A percentile compares a stretch with the other conserved stretches of the same genome.
Evolutionary conservation across 2,797 vertebrate species (phyloP).

Genomic region (Acestrorhynchus altus): DNA sequence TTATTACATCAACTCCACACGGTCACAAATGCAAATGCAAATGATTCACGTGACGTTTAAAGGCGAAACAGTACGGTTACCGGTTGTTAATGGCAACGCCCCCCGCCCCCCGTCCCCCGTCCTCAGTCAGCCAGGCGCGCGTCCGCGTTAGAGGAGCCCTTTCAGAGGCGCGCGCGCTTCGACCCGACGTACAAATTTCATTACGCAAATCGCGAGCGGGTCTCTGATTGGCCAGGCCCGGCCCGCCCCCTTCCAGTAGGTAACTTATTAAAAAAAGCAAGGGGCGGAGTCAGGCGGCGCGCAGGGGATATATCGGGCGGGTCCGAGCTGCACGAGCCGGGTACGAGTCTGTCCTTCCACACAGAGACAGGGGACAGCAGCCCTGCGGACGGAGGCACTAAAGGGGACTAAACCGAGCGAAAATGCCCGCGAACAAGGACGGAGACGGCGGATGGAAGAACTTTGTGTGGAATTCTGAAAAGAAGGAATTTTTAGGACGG

Average conservation of each 20-base stretch:
- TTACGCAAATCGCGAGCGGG: constrained; percentile 68
- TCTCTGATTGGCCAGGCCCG: constrained; percentile 71
- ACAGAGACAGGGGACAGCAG: constrained; percentile 22
- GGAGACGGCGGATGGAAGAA: constrained; percentile 90
- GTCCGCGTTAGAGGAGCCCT: no score
- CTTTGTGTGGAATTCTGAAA: constrained; percentile 96
- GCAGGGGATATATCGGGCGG: constrained; percentile 71
- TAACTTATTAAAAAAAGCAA: constrained; percentile 71
- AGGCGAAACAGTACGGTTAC: no score
- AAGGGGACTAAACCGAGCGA: constrained; percentile 55
- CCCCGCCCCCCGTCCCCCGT: no score
- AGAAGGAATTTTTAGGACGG: constrained; percentile 91
- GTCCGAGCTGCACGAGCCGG: constrained; percentile 70
- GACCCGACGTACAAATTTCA: constrained; percentile 27
- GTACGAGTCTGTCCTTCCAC: constrained; percentile 75
- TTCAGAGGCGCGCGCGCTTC: not conserved
- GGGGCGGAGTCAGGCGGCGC: constrained; percentile 69
- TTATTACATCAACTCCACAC: no score
- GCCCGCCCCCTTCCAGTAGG: constrained; percentile 68
- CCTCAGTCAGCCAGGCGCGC: no score
- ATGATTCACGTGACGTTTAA: no score
- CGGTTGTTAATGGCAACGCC: no score
- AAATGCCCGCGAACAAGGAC: constrained; percentile 92
- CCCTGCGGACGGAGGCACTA: constrained; percentile 15
- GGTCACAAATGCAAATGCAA: no score